These are phyloP conservation scores for Noctuana brunneofusca DNA, from an alignment of 2,888 invertebrate species.

Conservation along the genomic window DNA sequence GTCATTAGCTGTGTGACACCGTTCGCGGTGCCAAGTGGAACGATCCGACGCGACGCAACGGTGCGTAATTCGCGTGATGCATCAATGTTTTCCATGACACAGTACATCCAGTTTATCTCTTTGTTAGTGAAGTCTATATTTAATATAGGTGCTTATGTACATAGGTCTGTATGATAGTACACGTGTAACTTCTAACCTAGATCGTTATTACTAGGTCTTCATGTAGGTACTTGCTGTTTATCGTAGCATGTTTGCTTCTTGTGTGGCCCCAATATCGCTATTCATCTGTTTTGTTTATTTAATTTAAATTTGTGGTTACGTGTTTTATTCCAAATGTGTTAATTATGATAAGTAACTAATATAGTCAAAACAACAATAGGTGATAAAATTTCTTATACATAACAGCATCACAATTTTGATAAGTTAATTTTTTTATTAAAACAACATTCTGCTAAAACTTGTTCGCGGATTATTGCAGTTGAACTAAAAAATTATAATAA, in stretches of 20 bases:
- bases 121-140: too few relatives aligned
- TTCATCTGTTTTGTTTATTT: background rate
- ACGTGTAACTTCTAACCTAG: constrained; percentile 21
- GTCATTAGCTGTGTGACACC: constrained; percentile 18
- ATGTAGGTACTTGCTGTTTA: constrained; percentile 5
- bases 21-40: constrained; percentile 24
- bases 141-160: too few relatives aligned
- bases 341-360: too few relatives aligned
- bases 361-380: too few relatives aligned
- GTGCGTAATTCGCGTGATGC: constrained; percentile 20
- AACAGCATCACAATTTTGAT: too few relatives aligned
- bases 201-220: constrained; percentile 2
- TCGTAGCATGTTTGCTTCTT: constrained; percentile 15
- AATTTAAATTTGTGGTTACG: background rate
- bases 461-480: background rate
- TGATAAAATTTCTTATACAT: too few relatives aligned
- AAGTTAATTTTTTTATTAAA: too few relatives aligned
- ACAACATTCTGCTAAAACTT: background rate
- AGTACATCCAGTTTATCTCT: constrained; percentile 13
- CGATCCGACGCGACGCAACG: constrained; percentile 17
- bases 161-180: constrained; percentile 19
- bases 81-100: constrained; percentile 10
- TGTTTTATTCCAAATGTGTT: too few relatives aligned
- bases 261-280: background rate
- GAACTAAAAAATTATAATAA: background rate